Evolutionary conservation across 2,888 invertebrate species (phyloP).

Genomic region (Autographa gamma): DNA sequence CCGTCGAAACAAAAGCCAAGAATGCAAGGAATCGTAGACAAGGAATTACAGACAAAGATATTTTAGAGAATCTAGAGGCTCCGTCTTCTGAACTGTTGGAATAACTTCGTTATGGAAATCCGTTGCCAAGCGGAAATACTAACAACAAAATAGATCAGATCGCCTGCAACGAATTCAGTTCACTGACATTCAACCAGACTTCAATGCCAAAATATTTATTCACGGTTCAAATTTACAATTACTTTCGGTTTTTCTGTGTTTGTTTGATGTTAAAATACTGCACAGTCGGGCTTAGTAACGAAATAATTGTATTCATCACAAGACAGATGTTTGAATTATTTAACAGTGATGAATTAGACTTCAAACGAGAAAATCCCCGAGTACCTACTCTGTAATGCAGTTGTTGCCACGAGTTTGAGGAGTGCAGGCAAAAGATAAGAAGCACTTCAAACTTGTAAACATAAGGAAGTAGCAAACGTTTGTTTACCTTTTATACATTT

Average conservation of each 20-base stretch:
- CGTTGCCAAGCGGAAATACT: slow-evolving; percentile 47
- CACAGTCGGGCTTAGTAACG: slow-evolving; percentile 18
- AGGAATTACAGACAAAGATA: slow-evolving; percentile 8
- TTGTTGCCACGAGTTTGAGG: neutral
- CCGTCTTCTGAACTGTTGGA: slow-evolving; percentile 1
- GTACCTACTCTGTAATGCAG: neutral
- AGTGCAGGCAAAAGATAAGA: neutral
- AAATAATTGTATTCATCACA: slow-evolving; percentile 10
- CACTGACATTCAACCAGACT: slow-evolving; percentile 39
- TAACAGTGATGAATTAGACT: slow-evolving; percentile 7
- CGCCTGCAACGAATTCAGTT: slow-evolving; percentile 45
- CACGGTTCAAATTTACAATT: slow-evolving; percentile 23
- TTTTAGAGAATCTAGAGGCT: slow-evolving; percentile 5
- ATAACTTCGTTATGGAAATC: slow-evolving; percentile 12
- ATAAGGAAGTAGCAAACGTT: neutral
- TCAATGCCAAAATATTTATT: slow-evolving; percentile 41
- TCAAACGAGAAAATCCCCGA: neutral
- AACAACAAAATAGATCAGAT: slow-evolving; percentile 26
- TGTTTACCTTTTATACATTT: neutral
- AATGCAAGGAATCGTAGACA: slow-evolving; percentile 10
- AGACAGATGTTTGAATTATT: slow-evolving; percentile 18
- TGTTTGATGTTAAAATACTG: slow-evolving; percentile 26
- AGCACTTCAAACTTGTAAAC: neutral
- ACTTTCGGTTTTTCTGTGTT: slow-evolving; percentile 14
- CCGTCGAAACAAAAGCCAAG: slow-evolving; percentile 12